Evolutionary conservation across 1,140 invertebrate species (phyloP), one percentile per base, ranked within the genome.

Genomic region (Theocolax elegans): DNA sequence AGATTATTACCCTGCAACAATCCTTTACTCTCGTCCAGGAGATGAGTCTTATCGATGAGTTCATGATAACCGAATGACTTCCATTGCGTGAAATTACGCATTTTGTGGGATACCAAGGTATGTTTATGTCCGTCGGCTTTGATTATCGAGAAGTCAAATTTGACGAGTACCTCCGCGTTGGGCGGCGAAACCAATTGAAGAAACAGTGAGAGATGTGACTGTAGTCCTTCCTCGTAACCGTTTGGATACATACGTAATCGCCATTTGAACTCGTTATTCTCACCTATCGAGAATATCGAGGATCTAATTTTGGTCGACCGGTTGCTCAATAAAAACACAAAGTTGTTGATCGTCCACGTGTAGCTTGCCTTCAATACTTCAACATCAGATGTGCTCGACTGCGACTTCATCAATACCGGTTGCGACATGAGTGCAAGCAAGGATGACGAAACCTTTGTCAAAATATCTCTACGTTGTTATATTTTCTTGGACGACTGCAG

Each of bases 301-400:
- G 58, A 62, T 25, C 48, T 29, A 3, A 62, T 13, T 44, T 29
- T 29, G 12, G 10, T 62, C n/a, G 12, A 3, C 2, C 2, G 1
- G 9, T n/a, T 12, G 1, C 3, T 7, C 3, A 12, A 46, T 2
- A 46, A 2, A 12, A 62, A 62, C 2, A 13, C 29, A 13, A 62
- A 62, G 10, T 62, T 46, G 3, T 44, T 15, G 13, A 62, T 48
- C 21, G 58, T 62, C 58, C 58, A 62, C 0, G 8, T 46, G 25
- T 62, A 62, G 1, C 40, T 29, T 4, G 23, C 2, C 3, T 12
- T 46, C 3, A 62, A 23, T 9, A 46, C 42, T 25, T 48, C 42
- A 2, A 44, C 56, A 1, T 59, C 0, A 17, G 56, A 42, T 1
- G 21, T 42, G 13, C 56, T 44, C 3, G 35, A 44, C 13, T 42